These are phyloP conservation scores for Conopomorpha cramerella DNA, from an alignment of 1,140 invertebrate genomes.

Conservation along the genomic window DNA sequence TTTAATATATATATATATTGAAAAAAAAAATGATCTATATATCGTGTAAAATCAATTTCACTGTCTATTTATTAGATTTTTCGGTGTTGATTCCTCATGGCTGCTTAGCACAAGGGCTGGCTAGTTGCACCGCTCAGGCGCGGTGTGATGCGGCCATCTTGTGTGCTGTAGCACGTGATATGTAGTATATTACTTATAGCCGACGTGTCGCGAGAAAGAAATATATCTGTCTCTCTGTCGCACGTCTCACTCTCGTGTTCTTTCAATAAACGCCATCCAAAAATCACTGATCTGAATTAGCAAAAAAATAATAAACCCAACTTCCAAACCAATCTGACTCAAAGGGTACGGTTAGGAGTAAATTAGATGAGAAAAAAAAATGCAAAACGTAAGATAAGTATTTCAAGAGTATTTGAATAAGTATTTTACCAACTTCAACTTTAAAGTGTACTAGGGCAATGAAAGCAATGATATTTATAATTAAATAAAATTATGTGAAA, in stretches of 20 bases:
- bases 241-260: too few relatives aligned
- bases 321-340: constrained; percentile 28
- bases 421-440: constrained; percentile 52
- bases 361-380: constrained; percentile 47
- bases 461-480: constrained; percentile 58
- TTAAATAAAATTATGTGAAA: constrained; percentile 22
- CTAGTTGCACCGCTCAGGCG: too few relatives aligned
- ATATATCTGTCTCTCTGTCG: too few relatives aligned
- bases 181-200: constrained; percentile 38
- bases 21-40: constrained; percentile 32
- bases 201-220: too few relatives aligned
- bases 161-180: constrained; percentile 53
- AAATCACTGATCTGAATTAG: constrained; percentile 3
- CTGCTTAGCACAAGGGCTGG: constrained; percentile 28
- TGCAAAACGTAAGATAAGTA: constrained; percentile 50
- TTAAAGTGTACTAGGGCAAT: constrained; percentile 37
- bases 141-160: too few relatives aligned
- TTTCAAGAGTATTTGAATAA: constrained; percentile 54
- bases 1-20: too few relatives aligned
- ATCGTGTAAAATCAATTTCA: constrained; percentile 57
- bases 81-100: constrained; percentile 55
- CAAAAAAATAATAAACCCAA: constrained; percentile 16
- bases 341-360: constrained; percentile 33
- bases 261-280: constrained; percentile 1
- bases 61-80: constrained; percentile 51